Base-by-base conservation (phyloP, 2,888 invertebrate genomes). In the Agrochola litura region DNA sequence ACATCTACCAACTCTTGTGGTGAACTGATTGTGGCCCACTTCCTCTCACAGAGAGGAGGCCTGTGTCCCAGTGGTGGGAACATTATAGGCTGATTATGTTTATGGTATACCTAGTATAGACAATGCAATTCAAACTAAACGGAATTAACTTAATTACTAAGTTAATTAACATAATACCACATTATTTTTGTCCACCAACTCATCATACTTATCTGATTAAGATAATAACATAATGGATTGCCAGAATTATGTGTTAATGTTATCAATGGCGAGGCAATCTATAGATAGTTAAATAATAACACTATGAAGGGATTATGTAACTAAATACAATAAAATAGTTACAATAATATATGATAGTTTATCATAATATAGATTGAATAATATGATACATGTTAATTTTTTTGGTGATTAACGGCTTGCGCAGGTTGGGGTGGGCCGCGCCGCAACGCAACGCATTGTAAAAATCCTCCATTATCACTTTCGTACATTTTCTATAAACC, bases 191-290 rank as follows among this genome's bases (percentile, higher is more conserved):
- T 54, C n/a, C 37, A 65, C 37, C 19, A 6, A 63, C 73, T 67
- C 63, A 60, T 52, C 25, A 49, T 12, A 83, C 64, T 70, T 66
- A 82, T 63, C 83, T 72, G 63, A 82, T 76, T 75, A 61, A 37
- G 61, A 77, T 83, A 82, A 68, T 64, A 56, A 43, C 19, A 49
- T 80, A 84, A 83, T 80, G 64, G 76, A 76, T 79, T 71, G 74
- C 54, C 52, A 63, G 76, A 83, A 79, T 75, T 56, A 78, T 70
- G 49, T 66, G 37, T 68, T 37, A 6, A 71, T 73, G 49, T 73
- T 73, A 73, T 69, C 65, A 66, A n/a, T 46, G 41, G 16, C 43
- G 0, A 9, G 16, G 25, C 78, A 73, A 81, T 83, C 56, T 68
- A 46, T 72, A 79, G 63, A 82, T 70, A 52, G 61, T 78, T 77